Evolutionary conservation across 2,888 invertebrate species (phyloP).

Genomic region (Pyrrhia umbra): DNA sequence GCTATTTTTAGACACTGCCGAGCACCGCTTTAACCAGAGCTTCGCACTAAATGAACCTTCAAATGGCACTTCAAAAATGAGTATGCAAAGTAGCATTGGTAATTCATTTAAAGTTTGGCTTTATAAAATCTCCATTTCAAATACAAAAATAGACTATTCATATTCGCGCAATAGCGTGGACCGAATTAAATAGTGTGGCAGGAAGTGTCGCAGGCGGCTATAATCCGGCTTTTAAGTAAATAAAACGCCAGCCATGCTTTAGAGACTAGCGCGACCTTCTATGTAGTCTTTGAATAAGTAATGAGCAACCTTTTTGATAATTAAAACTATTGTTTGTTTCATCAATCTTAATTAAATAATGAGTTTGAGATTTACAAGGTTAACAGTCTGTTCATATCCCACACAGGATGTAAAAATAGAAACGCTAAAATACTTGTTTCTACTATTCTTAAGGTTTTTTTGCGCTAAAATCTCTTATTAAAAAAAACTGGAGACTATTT

Average conservation of each 20-base stretch:
- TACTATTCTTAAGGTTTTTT: not conserved
- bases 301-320: constrained; percentile 76
- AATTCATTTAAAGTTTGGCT: constrained; percentile 34
- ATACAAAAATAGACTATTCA: constrained; percentile 58
- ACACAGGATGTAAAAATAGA: no score
- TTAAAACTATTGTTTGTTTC: constrained; percentile 71
- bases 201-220: constrained; percentile 70
- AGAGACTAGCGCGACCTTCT: constrained; percentile 68
- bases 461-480: not conserved
- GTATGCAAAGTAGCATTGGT: constrained; percentile 33
- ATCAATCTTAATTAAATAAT: constrained; percentile 47
- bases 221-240: constrained; percentile 79
- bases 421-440: no score
- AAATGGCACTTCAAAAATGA: constrained; percentile 42
- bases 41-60: constrained; percentile 42
- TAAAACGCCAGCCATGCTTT: constrained; percentile 73
- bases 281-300: constrained; percentile 75
- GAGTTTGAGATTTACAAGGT: not conserved
- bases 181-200: constrained; percentile 67
- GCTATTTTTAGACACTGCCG: constrained; percentile 46
- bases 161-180: constrained; percentile 42
- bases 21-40: constrained; percentile 30
- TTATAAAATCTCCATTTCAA: constrained; percentile 50
- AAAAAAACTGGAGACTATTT: constrained; percentile 11
- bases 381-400: not conserved